These are phyloP conservation scores for Drosophila auraria DNA, from an alignment of 1,140 invertebrate species.

Conservation along the genomic window DNA sequence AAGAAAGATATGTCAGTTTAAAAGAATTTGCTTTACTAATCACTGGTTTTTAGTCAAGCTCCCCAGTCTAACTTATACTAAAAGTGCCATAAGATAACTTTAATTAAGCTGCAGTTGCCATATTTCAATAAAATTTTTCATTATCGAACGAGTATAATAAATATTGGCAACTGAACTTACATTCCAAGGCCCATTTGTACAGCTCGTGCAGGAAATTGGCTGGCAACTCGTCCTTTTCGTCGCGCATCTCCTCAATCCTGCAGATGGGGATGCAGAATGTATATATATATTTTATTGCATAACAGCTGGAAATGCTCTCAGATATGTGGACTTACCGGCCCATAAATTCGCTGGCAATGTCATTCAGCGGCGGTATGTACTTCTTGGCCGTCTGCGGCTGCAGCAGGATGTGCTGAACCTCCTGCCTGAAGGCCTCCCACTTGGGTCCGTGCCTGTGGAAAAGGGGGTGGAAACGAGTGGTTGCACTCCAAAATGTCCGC, in stretches of 20 bases:
- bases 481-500: constrained; percentile 13
- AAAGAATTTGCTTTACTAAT: not conserved
- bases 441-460: constrained; percentile 91
- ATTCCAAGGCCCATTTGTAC: constrained; percentile 95
- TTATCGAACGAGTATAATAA: constrained; percentile 2
- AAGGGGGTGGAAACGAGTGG: not conserved
- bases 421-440: constrained; percentile 92
- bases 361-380: constrained; percentile 90
- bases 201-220: constrained; percentile 92
- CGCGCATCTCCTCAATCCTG: constrained; percentile 89
- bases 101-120: constrained; percentile 1
- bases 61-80: not conserved
- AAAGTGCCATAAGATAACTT: not conserved
- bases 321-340: constrained; percentile 86
- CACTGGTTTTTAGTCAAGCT: not conserved
- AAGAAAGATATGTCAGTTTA: not conserved
- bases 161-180: constrained; percentile 86
- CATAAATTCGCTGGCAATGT: constrained; percentile 90
- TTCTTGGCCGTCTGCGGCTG: constrained; percentile 91
- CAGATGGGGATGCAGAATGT: constrained; percentile 18
- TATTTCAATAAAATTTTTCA: constrained; percentile 6
- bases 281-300: constrained; percentile 33
- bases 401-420: constrained; percentile 93
- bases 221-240: constrained; percentile 89
- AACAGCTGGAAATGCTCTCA: constrained; percentile 13